Percentiles rank a stretch among this genome's conserved stretches.
phyloP scores from a whole-genome alignment of 2,113 vertebrate species.

The Ploceus nigricollis region DNA sequence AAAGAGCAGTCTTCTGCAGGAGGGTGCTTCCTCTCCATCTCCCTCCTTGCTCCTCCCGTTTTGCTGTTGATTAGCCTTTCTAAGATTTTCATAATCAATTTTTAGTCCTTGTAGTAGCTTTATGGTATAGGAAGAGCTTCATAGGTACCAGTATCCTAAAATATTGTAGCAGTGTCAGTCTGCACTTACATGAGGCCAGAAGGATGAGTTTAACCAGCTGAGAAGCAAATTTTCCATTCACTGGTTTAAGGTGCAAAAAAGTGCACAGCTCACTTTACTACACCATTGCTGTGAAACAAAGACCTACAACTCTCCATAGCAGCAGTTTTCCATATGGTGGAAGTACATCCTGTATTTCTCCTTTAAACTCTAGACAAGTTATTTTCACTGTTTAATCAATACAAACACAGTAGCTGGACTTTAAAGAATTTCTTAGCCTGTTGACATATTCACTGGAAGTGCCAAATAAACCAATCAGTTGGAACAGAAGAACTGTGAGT shows the following conservation, averaged over 20 bases:
- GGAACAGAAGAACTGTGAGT: not conserved
- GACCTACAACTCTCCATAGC: not conserved
- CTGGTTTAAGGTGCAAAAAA: not conserved
- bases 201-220: not conserved
- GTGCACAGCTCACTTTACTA: not conserved
- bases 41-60: not conserved
- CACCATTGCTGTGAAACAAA: not conserved
- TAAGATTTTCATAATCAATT: not conserved
- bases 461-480: not conserved
- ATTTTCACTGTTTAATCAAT: not conserved
- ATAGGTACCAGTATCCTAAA: accelerated
- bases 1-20: not conserved
- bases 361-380: not conserved
- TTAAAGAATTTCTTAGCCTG: not conserved
- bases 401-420: not conserved
- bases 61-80: not conserved
- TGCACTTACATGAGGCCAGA: not conserved
- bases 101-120: not conserved
- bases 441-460: not conserved
- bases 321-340: not conserved
- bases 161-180: not conserved
- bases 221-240: not conserved
- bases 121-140: not conserved
- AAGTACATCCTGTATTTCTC: not conserved
- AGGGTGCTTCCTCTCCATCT: not conserved